These are phyloP conservation scores for Leptinotarsa undecemlineata DNA, from an alignment of 1,140 invertebrate genomes.

Conservation along the genomic window DNA sequence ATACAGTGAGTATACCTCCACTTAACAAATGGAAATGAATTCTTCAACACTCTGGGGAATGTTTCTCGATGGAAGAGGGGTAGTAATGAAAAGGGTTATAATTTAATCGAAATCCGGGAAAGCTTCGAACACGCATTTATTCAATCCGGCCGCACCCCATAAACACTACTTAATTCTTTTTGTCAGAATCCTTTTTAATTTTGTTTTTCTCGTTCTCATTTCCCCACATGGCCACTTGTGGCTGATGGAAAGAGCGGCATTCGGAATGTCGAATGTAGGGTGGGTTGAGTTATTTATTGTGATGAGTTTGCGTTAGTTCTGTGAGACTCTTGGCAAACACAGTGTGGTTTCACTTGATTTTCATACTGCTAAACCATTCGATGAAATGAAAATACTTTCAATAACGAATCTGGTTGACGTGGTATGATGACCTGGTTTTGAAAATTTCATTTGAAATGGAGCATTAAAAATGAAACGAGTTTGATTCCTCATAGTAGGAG, in stretches of 20 bases:
- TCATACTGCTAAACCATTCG: too few relatives aligned
- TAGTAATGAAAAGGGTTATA: slow-evolving; percentile 49
- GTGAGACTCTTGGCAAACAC: too few relatives aligned
- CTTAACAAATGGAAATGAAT: slow-evolving; percentile 8
- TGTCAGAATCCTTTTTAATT: slow-evolving; percentile 30
- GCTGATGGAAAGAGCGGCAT: background rate
- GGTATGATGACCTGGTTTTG: too few relatives aligned
- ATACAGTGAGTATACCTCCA: background rate
- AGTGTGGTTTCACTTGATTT: background rate
- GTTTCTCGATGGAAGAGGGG: slow-evolving; percentile 25
- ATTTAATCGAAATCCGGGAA: slow-evolving; percentile 52
- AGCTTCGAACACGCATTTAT: slow-evolving; percentile 53
- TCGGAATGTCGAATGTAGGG: slow-evolving; percentile 9
- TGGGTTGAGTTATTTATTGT: slow-evolving; percentile 27
- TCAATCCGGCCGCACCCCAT: slow-evolving; percentile 50
- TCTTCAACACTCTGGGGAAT: slow-evolving; percentile 13
- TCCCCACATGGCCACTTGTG: slow-evolving; percentile 20
- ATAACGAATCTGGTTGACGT: too few relatives aligned
- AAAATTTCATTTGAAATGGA: too few relatives aligned
- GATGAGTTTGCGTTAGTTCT: slow-evolving; percentile 2
- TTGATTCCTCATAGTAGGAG: too few relatives aligned
- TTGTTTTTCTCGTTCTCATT: slow-evolving; percentile 24
- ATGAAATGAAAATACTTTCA: too few relatives aligned
- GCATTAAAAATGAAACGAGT: too few relatives aligned
- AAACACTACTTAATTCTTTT: slow-evolving; percentile 40